Evolutionary conservation across 2,888 invertebrate species (phyloP).

Genomic region (Pristionchus arcanus): DNA sequence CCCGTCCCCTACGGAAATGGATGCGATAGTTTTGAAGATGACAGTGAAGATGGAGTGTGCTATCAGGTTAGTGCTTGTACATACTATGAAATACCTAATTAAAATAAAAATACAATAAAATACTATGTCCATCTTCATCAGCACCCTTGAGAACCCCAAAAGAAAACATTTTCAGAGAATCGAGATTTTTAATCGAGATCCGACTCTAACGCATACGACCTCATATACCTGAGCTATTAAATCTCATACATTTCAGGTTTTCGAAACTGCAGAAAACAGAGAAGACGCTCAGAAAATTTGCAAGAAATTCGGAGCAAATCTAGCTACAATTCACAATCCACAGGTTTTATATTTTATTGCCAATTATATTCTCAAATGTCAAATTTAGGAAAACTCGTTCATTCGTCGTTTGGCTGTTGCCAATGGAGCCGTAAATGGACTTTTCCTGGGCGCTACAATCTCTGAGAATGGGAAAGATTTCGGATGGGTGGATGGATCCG

Average conservation of each 20-base stretch:
- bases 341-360: neutral
- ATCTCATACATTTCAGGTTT: no score
- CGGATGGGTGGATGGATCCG: neutral
- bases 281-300: neutral
- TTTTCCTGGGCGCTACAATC: neutral
- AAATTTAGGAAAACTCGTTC: neutral
- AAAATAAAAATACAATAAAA: no score
- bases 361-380: neutral
- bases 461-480: neutral
- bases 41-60: neutral
- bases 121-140: no score
- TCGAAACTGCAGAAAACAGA: neutral
- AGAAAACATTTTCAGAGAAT: no score
- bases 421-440: neutral
- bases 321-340: neutral
- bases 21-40: neutral
- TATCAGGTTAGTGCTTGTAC: no score
- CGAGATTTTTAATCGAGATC: no score
- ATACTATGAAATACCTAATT: no score
- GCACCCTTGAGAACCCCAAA: no score
- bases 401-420: constrained; percentile 4
- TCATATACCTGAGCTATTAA: no score
- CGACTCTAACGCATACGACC: no score
- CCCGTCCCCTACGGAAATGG: neutral
- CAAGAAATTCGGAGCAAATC: neutral